Base-by-base conservation (phyloP, 1,140 invertebrate genomes). In the Eueides isabella region DNA sequence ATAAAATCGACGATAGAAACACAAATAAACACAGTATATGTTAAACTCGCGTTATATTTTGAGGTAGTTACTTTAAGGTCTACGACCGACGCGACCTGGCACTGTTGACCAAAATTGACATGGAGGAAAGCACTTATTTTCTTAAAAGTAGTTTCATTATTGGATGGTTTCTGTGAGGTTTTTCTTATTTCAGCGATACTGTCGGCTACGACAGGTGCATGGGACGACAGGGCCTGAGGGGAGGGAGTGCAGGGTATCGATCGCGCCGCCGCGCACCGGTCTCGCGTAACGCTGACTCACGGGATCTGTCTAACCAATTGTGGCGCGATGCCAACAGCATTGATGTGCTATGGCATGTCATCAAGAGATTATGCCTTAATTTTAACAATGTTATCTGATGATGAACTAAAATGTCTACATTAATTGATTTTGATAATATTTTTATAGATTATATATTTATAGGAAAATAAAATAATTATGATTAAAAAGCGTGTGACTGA, bases 221-320 rank as follows among this genome's bases (percentile, higher is more conserved):
- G 82, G 78, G 61, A 74, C 31, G 35, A 72, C 71, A 71, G 71
- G 71, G 65, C 14, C 61, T 64, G 71, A 61, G 80, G 71, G 69
- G 82, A 73, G 74, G 79, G 84, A 55, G 73, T 65, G 81, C 76
- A 71, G 78, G 83, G 75, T 90, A 92, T 92, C 84, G 90, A 92
- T 92, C 90, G 88, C 86, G 86, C 84, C 81, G 86, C 78, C 83
- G 85, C 87, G 80, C 85, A 76, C 86, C 74, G 85, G 81, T 82
- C 83, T 80, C 82, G 77, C 75, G 79, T 84, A 83, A 69, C 79
- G 85, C 86, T 91, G 89, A 91, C 85, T 91, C 89, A 90, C 85
- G 80, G 83, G 74, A 80, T 85, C 83, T 83, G 79, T 85, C 74
- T 63, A 63, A 75, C 69, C 48, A 78, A 74, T 74, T 74, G 83